Evolutionary conservation across 1,140 invertebrate species (phyloP), one percentile per base, ranked within the genome.

Genomic region (Triops longicaudatus): DNA sequence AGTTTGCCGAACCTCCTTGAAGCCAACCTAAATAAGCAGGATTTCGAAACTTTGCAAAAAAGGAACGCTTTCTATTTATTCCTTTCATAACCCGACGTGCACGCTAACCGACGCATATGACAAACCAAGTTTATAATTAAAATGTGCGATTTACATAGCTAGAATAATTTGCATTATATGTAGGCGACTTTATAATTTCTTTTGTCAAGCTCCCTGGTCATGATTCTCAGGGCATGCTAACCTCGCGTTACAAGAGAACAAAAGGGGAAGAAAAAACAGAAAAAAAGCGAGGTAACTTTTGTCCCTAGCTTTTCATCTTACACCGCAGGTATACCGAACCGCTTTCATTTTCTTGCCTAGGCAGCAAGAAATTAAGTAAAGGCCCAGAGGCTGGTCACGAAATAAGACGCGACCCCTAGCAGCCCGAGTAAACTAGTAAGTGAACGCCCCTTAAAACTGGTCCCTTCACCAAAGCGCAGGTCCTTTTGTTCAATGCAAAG

Each of bases 151-250:
- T 63, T 63, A 17, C 9, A n/a, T 63, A n/a, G 14, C 17, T 63
- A 9, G 50, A 14, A 12, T 63, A 5, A 63, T n/a, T 17, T 9
- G 17, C 50, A 63, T 22, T 63, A 63, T n/a, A 17, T 17, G 14
- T 63, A 22, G 50, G 50, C 50, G 50, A 63, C 17, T 63, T 63
- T 63, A 63, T 63, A 63, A 63, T 63, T 63, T 63, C 50, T 63
- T 63, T 63, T 63, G 50, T 63, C 50, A 63, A 63, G 50, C 50
- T 63, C 50, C 31, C 17, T 63, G 17, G 50, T 63, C 50, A 63
- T 63, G 50, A 22, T 63, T 63, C 50, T 17, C 14, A 17, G 14
- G 11, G 10, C 50, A 63, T 63, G 50, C 5, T 14, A 63, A 63
- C 50, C 50, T 63, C 14, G n/a, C 5, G n/a, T n/a, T 63, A 22